Evolutionary conservation across 2,888 invertebrate species (phyloP).

Genomic region (Aethes cnicana): DNA sequence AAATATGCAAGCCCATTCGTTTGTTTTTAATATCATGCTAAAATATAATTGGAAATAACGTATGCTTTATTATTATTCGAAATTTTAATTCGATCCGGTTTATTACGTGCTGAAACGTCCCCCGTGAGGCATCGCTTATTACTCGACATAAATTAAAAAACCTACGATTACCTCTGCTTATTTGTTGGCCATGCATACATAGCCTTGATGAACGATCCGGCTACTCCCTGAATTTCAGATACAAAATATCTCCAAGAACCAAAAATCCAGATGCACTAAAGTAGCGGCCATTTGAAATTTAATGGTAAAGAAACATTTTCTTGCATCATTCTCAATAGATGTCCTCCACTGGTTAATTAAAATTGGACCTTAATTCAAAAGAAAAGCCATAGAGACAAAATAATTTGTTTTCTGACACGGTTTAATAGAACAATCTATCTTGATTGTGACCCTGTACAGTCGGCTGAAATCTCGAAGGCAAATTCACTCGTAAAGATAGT

Average conservation of each 20-base stretch:
- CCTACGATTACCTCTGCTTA: not conserved
- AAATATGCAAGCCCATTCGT: too few species aligned
- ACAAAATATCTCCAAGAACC: too few species aligned
- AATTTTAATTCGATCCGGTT: constrained; percentile 13
- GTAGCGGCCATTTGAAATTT: not conserved
- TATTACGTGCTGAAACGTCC: constrained; percentile 13
- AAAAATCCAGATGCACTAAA: too few species aligned
- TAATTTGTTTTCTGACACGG: constrained; percentile 29
- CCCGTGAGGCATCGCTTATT: constrained; percentile 11
- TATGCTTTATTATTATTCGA: constrained; percentile 16
- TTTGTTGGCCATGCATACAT: not conserved
- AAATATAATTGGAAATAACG: constrained; percentile 6
- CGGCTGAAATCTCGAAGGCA: too few species aligned
- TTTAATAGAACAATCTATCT: constrained; percentile 51
- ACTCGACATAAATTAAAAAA: constrained; percentile 8
- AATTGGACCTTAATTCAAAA: constrained; percentile 19
- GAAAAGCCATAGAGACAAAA: constrained; percentile 23
- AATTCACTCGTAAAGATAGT: too few species aligned
- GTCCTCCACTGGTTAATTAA: constrained; percentile 8
- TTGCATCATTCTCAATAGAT: not conserved
- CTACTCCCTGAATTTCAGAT: not conserved
- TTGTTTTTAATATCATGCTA: too few species aligned
- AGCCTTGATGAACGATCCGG: not conserved
- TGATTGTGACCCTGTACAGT: constrained; percentile 46
- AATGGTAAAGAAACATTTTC: not conserved